A percentile compares a stretch with the other conserved stretches of the same genome.
phyloP scores from a whole-genome alignment of 2,888 invertebrate genomes.

The Epirrhoe tristata region DNA sequence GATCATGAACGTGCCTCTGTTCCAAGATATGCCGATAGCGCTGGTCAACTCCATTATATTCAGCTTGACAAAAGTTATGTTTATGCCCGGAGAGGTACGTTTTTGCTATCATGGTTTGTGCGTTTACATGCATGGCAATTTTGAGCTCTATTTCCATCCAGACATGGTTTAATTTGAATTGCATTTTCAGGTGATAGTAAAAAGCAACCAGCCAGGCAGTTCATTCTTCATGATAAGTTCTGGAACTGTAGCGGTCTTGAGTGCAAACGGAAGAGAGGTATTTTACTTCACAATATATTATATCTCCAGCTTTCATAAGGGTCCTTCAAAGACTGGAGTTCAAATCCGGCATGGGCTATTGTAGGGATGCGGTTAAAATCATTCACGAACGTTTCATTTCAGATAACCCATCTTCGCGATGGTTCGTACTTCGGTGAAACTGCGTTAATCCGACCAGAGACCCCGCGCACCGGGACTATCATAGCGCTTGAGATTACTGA shows the following conservation, averaged over 20 bases:
- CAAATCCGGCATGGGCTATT: no score
- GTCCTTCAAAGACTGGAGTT: no score
- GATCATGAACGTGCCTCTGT: slow-evolving; percentile 82
- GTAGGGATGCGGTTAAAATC: no score
- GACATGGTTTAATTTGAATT: slow-evolving; percentile 30
- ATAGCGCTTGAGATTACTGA: slow-evolving; percentile 86
- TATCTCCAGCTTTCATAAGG: not conserved
- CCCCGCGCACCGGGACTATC: slow-evolving; percentile 79
- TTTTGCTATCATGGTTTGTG: no score
- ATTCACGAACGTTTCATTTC: slow-evolving; percentile 34
- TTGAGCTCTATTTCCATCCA: not conserved
- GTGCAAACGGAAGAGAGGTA: slow-evolving; percentile 84
- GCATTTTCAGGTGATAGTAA: slow-evolving; percentile 81
- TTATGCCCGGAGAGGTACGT: slow-evolving; percentile 86
- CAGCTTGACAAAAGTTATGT: slow-evolving; percentile 80
- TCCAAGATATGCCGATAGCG: slow-evolving; percentile 79
- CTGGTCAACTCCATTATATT: slow-evolving; percentile 81
- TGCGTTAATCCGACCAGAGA: slow-evolving; percentile 78
- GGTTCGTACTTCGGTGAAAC: slow-evolving; percentile 87
- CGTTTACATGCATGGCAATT: no score
- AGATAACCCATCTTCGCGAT: slow-evolving; percentile 82
- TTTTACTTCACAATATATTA: not conserved
- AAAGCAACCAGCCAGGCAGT: slow-evolving; percentile 78
- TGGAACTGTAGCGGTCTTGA: slow-evolving; percentile 85
- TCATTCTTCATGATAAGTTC: slow-evolving; percentile 86